Percentiles rank a stretch among this genome's conserved stretches.
These are phyloP conservation scores for Scrobipalpa atriplicella DNA, from an alignment of 2,888 invertebrate genomes.

Conservation along the genomic window DNA sequence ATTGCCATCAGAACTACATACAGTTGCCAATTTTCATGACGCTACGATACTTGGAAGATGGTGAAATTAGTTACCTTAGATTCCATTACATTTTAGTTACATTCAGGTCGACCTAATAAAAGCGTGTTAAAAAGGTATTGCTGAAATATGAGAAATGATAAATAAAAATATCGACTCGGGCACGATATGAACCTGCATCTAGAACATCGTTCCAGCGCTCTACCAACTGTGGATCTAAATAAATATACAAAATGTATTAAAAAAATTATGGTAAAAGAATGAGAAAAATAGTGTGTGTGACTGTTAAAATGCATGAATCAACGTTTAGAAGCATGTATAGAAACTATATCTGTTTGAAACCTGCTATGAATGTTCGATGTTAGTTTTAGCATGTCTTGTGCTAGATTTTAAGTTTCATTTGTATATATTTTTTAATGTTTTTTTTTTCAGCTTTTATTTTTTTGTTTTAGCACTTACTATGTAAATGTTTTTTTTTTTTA, in stretches of 20 bases:
- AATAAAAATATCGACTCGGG: no score
- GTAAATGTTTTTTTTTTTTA: conserved; percentile 21
- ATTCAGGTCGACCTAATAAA: no score
- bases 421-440: background rate
- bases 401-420: conserved; percentile 17
- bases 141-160: no score
- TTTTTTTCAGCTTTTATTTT: conserved; percentile 31
- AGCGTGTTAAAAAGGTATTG: no score
- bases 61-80: no score
- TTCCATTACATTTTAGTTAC: no score
- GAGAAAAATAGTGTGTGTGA: background rate
- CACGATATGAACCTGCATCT: no score
- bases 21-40: no score
- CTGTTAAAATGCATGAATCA: background rate
- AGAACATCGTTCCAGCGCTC: no score
- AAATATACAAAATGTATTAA: background rate
- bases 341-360: background rate
- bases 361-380: conserved; percentile 21
- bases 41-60: no score
- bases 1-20: no score
- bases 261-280: background rate
- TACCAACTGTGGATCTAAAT: no score
- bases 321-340: conserved; percentile 9
- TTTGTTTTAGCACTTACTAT: conserved; percentile 40
- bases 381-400: conserved; percentile 22